Percentiles rank a stretch among this genome's conserved stretches.
phyloP scores from a whole-genome alignment of 2,797 vertebrate species.

The Poeciliopsis presidionis region DNA sequence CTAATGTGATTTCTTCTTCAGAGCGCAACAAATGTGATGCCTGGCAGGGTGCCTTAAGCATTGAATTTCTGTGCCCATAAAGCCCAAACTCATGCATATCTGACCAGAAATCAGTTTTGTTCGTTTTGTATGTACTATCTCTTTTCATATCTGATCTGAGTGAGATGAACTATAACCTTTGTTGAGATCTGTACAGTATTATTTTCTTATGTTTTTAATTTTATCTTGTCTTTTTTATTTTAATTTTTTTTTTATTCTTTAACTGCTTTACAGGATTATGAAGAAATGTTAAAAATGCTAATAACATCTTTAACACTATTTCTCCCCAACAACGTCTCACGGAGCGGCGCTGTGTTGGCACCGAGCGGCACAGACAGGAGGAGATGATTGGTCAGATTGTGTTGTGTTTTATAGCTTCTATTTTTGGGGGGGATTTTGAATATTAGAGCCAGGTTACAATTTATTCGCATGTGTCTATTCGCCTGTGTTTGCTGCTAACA shows the following conservation, averaged over 20 bases:
- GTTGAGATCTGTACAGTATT: neutral
- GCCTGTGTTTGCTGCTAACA: too few species aligned
- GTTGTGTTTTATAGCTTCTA: too few species aligned
- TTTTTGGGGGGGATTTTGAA: too few species aligned
- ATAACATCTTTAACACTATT: slow-evolving; percentile 53
- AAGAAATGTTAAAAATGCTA: slow-evolving; percentile 58
- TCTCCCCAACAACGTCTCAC: slow-evolving; percentile 29
- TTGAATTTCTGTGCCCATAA: neutral
- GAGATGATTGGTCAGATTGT: slow-evolving; percentile 14
- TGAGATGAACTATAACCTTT: neutral
- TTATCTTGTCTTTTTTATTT: neutral
- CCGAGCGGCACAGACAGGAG: neutral
- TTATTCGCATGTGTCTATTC: too few species aligned
- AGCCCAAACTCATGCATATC: neutral
- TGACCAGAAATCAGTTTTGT: neutral
- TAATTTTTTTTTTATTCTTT: slow-evolving; percentile 7
- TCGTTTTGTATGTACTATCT: neutral
- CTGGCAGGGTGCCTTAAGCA: neutral
- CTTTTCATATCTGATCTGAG: neutral
- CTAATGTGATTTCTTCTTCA: too few species aligned
- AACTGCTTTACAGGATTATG: slow-evolving; percentile 47
- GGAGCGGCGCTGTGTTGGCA: too few species aligned
- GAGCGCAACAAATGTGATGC: too few species aligned
- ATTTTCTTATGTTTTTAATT: neutral
- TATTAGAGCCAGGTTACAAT: too few species aligned